Conservation (phyloP, 1,140 invertebrate genomes). For the Neodiprion virginianus region DNA sequence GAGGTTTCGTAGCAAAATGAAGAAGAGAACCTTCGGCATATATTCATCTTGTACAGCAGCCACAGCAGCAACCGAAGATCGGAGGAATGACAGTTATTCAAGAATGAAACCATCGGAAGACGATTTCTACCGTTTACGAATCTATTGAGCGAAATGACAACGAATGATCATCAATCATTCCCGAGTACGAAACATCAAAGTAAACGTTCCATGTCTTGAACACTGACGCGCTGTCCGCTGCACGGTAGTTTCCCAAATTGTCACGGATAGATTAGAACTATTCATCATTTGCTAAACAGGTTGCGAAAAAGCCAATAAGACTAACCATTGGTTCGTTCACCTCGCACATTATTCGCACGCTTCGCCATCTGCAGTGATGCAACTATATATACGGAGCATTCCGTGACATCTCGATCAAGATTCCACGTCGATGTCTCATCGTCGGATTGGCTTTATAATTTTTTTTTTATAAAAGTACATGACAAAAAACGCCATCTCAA, state of each 20-base stretch:
- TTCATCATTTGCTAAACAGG: background rate
- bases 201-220: background rate
- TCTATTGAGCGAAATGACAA: background rate
- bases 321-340: background rate
- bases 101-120: background rate
- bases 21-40: background rate
- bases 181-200: background rate
- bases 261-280: background rate
- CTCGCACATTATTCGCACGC: background rate
- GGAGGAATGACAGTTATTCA: background rate
- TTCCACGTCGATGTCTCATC: background rate
- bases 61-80: background rate
- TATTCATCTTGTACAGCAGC: background rate
- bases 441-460: background rate
- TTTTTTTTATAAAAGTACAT: background rate
- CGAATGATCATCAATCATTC: background rate
- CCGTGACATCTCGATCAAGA: too few relatives aligned
- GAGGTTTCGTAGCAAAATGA: background rate
- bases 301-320: background rate
- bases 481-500: too few relatives aligned
- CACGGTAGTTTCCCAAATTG: background rate
- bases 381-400: background rate
- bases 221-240: background rate
- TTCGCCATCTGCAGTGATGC: background rate
- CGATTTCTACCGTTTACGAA: background rate